These are phyloP conservation scores for Hesperia comma DNA, from an alignment of 2,888 invertebrate species.

Conservation along the genomic window DNA sequence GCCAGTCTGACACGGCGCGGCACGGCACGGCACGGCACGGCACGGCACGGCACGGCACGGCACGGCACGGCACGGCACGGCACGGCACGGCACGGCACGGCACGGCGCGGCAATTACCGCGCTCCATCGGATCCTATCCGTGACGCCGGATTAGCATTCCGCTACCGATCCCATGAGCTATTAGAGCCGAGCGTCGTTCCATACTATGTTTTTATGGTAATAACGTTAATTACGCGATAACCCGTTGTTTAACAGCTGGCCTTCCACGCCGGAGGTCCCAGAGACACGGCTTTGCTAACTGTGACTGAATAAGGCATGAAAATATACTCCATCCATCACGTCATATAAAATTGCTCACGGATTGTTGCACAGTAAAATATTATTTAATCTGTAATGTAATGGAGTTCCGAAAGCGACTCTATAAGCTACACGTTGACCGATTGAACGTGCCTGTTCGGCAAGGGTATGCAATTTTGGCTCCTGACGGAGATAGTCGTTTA, in stretches of 20 bases:
- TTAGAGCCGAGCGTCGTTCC: slow-evolving; percentile 11
- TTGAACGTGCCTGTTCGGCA: no score
- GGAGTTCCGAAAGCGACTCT: no score
- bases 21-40: neutral
- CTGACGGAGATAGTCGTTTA: no score
- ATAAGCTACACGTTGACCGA: no score
- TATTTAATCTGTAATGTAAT: no score
- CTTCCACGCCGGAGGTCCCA: slow-evolving; percentile 1
- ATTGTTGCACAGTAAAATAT: no score
- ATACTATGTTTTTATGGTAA: slow-evolving; percentile 21
- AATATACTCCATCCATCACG: no score
- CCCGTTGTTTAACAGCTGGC: neutral
- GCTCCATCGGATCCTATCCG: slow-evolving; percentile 22
- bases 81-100: neutral
- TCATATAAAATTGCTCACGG: no score
- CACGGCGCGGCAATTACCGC: slow-evolving; percentile 13
- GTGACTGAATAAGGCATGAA: neutral
- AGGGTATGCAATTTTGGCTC: no score
- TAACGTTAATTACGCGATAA: slow-evolving; percentile 13
- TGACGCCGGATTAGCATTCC: slow-evolving; percentile 26
- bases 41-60: neutral
- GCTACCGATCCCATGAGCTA: slow-evolving; percentile 27
- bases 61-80: neutral
- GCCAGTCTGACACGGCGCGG: neutral
- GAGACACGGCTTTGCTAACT: neutral